phyloP scores from a whole-genome alignment of 2,888 invertebrate genomes.

The Trichacis sp. region DNA sequence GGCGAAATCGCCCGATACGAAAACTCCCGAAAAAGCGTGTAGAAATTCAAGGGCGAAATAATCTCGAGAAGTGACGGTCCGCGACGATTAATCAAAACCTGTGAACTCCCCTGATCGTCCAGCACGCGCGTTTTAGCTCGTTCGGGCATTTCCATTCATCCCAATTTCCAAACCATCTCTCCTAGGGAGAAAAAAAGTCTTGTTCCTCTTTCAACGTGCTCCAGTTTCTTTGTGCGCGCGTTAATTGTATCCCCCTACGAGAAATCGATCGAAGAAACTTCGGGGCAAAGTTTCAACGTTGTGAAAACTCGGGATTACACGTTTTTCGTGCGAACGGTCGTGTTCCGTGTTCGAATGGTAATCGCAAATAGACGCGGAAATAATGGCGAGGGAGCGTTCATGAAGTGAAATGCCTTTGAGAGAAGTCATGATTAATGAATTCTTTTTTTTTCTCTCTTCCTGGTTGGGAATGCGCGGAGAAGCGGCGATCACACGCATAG shows the following conservation, averaged over 20 bases:
- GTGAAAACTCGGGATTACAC: no score
- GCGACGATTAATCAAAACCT: slow-evolving; percentile 55
- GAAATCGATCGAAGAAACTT: not conserved
- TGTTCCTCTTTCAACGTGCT: not conserved
- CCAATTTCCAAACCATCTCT: slow-evolving; percentile 23
- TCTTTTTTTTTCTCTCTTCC: slow-evolving; percentile 27
- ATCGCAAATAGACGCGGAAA: slow-evolving; percentile 49
- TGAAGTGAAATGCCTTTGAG: slow-evolving; percentile 46
- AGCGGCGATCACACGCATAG: slow-evolving; percentile 3
- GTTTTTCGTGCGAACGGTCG: not conserved
- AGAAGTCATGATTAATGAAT: slow-evolving; percentile 46
- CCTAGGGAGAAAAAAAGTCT: not conserved
- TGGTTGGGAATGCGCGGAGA: slow-evolving; percentile 25
- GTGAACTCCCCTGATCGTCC: slow-evolving; percentile 34
- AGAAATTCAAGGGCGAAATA: not conserved
- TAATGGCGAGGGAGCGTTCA: slow-evolving; percentile 49
- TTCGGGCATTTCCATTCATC: slow-evolving; percentile 33
- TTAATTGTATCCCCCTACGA: not conserved
- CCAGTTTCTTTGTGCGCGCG: not conserved
- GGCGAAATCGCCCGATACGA: not conserved
- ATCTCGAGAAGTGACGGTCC: slow-evolving; percentile 45
- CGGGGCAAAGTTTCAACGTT: no score
- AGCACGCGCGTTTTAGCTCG: slow-evolving; percentile 27
- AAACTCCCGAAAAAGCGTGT: not conserved
- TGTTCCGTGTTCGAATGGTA: slow-evolving; percentile 47